Conservation (phyloP, 2,797 vertebrate species). For the Rhinogobio ventralis region DNA sequence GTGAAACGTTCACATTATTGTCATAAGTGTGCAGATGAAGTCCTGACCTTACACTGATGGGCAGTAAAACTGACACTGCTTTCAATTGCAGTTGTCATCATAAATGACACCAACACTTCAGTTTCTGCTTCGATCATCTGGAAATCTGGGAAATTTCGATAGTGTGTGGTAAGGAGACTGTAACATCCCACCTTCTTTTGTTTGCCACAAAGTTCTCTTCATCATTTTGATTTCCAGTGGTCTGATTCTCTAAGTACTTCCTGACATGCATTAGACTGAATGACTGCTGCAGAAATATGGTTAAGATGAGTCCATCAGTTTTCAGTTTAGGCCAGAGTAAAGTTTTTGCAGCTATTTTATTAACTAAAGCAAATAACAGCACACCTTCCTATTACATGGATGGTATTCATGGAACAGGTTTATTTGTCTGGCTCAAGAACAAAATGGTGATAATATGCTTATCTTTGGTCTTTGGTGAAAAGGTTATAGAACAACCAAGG, state of each 20-base stretch:
- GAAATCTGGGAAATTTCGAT: slow-evolving; percentile 3
- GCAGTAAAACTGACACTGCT: slow-evolving; percentile 29
- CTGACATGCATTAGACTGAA: slow-evolving; percentile 18
- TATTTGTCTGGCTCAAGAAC: background rate
- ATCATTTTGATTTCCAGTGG: slow-evolving; percentile 18
- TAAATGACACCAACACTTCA: slow-evolving; percentile 36
- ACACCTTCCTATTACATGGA: background rate
- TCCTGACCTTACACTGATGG: slow-evolving; percentile 26
- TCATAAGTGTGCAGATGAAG: slow-evolving; percentile 19
- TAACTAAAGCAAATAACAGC: slow-evolving; percentile 28
- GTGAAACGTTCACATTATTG: slow-evolving; percentile 5
- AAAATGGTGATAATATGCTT: background rate
- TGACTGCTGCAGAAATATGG: slow-evolving; percentile 12
- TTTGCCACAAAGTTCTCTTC: slow-evolving; percentile 17
- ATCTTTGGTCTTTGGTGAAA: background rate
- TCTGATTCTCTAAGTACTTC: slow-evolving; percentile 18
- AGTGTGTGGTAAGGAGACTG: slow-evolving; percentile 2
- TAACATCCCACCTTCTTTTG: slow-evolving; percentile 15
- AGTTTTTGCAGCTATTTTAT: slow-evolving; percentile 16
- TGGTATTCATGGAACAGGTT: background rate
- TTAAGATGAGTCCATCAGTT: slow-evolving; percentile 9
- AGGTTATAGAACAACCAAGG: background rate
- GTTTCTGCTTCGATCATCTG: slow-evolving; percentile 24
- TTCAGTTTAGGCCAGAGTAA: background rate
- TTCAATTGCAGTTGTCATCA: slow-evolving; percentile 15